phyloP scores from a whole-genome alignment of 2,113 vertebrate genomes.

The Stegastes partitus region DNA sequence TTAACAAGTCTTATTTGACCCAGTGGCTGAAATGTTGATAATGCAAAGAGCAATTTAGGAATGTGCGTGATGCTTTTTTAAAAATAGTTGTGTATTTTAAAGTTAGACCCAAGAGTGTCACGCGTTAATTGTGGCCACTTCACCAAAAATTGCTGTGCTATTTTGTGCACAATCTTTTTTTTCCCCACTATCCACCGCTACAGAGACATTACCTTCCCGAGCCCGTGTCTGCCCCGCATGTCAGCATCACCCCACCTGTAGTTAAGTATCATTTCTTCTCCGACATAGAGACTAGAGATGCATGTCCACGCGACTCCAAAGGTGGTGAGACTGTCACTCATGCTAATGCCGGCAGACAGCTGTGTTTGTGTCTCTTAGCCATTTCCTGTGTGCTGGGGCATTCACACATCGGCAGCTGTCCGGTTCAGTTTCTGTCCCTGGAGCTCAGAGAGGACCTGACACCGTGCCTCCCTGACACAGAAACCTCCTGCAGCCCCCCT shows the following conservation, averaged over 20 bases:
- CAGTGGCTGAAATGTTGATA: too few species aligned
- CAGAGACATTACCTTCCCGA: constrained; percentile 1
- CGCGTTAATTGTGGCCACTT: too few species aligned
- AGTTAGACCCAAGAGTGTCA: neutral
- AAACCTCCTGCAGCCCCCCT: constrained; percentile 43
- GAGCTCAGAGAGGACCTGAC: constrained; percentile 72
- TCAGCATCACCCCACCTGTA: constrained; percentile 41
- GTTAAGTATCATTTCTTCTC: constrained; percentile 59
- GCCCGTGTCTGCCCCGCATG: neutral
- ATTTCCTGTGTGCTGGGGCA: constrained; percentile 72
- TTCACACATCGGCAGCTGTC: constrained; percentile 81
- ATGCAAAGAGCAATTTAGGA: too few species aligned
- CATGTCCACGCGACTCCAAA: constrained; percentile 59
- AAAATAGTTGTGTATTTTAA: too few species aligned
- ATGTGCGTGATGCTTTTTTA: too few species aligned
- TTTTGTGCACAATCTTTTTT: neutral
- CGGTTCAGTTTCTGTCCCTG: constrained; percentile 70
- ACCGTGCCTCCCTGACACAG: constrained; percentile 65
- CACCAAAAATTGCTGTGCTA: neutral
- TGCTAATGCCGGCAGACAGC: constrained; percentile 77
- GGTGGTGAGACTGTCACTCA: constrained; percentile 75
- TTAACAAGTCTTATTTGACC: too few species aligned
- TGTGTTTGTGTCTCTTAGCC: constrained; percentile 73
- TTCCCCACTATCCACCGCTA: neutral
- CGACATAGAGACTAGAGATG: constrained; percentile 53